These are phyloP conservation scores for Saturnia japonica DNA, from an alignment of 2,888 invertebrate genomes.

Conservation along the genomic window DNA sequence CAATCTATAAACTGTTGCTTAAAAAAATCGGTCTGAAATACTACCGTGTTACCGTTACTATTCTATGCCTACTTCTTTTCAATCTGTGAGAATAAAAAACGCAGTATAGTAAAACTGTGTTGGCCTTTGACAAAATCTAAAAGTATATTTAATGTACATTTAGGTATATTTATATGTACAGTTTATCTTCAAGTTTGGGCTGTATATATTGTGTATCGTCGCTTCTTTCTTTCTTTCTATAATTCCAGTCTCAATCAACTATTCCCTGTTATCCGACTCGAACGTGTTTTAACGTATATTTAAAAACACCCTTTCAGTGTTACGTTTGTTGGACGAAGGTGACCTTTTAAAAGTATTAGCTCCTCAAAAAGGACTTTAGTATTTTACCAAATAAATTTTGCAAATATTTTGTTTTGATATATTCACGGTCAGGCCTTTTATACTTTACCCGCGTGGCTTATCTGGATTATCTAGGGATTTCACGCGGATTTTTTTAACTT, in stretches of 20 bases:
- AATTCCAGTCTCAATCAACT: background rate
- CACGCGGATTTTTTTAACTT: conserved; percentile 69
- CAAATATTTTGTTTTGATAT: conserved; percentile 74
- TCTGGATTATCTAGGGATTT: conserved; percentile 76
- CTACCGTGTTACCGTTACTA: too few relatives aligned
- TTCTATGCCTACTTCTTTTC: too few relatives aligned
- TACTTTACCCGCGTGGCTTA: conserved; percentile 76
- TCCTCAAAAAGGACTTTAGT: conserved; percentile 1
- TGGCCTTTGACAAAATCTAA: too few relatives aligned
- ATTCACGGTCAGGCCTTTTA: conserved; percentile 78
- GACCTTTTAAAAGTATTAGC: background rate
- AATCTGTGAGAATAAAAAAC: too few relatives aligned
- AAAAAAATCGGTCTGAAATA: too few relatives aligned
- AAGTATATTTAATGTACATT: too few relatives aligned
- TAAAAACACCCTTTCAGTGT: background rate
- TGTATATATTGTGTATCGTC: too few relatives aligned
- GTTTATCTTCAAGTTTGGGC: too few relatives aligned
- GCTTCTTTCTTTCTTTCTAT: background rate
- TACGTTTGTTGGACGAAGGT: background rate
- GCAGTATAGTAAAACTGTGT: too few relatives aligned
- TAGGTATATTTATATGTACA: too few relatives aligned
- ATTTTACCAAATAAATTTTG: conserved; percentile 63
- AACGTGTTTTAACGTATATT: background rate
- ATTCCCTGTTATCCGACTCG: background rate
- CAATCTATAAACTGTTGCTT: too few relatives aligned